A percentile compares a stretch with the other conserved stretches of the same genome.
Evolutionary conservation across 2,888 invertebrate species (phyloP).

Genomic region (Serripes groenlandicus): DNA sequence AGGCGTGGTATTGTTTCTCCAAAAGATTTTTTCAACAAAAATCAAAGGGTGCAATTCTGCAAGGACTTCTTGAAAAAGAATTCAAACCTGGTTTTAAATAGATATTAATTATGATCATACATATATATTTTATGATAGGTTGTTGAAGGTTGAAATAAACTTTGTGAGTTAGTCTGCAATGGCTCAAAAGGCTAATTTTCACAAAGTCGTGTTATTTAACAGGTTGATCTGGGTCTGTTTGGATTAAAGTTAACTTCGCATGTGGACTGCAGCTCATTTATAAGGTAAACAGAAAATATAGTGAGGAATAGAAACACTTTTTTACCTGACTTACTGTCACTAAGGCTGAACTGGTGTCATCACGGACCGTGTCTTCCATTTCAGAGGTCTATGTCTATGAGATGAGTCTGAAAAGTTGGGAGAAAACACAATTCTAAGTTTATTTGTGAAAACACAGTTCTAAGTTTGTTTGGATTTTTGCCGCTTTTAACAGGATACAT

Average conservation of each 20-base stretch:
- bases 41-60: slow-evolving; percentile 14
- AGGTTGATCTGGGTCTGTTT: not conserved
- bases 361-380: not conserved
- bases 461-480: slow-evolving; percentile 16
- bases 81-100: too few species aligned
- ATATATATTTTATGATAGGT: slow-evolving; percentile 10
- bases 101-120: not conserved
- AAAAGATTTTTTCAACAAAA: slow-evolving; percentile 5
- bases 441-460: slow-evolving; percentile 3
- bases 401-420: slow-evolving; percentile 7
- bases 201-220: slow-evolving; percentile 4
- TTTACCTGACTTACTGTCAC: slow-evolving; percentile 21
- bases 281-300: slow-evolving; percentile 9
- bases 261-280: slow-evolving; percentile 16
- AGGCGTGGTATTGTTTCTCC: slow-evolving; percentile 1
- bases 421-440: too few species aligned
- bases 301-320: slow-evolving; percentile 10
- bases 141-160: slow-evolving; percentile 12
- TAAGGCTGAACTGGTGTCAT: not conserved
- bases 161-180: slow-evolving; percentile 7
- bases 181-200: not conserved
- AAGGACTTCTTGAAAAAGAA: slow-evolving; percentile 10
- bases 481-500: not conserved
- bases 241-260: slow-evolving; percentile 19
- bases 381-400: not conserved